Evolutionary conservation across 2,797 vertebrate genomes (phyloP).

Genomic region (Neosalanx taihuensis): DNA sequence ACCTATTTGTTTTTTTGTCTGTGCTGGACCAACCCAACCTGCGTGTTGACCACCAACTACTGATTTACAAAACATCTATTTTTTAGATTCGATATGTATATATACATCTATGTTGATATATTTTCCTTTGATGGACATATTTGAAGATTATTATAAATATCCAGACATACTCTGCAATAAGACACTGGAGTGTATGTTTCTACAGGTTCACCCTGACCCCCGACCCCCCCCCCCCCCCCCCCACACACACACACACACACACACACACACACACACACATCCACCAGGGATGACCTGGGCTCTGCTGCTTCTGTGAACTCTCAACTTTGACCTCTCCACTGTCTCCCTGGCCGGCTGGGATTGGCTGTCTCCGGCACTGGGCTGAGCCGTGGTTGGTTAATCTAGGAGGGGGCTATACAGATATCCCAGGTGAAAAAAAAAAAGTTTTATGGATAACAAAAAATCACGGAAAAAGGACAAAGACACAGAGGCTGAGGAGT

Average conservation of each 20-base stretch:
- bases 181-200: conserved; percentile 67
- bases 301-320: conserved; percentile 62
- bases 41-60: conserved; percentile 61
- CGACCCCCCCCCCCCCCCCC: background rate
- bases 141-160: conserved; percentile 27
- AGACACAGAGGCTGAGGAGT: conserved; percentile 21
- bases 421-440: conserved; percentile 59
- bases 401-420: conserved; percentile 50
- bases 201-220: conserved; percentile 17
- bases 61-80: conserved; percentile 66
- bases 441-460: conserved; percentile 45
- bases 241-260: too few species aligned
- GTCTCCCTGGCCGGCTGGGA: conserved; percentile 56
- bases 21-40: conserved; percentile 43
- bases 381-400: conserved; percentile 55
- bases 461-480: conserved; percentile 18
- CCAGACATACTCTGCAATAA: conserved; percentile 69
- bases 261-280: too few species aligned
- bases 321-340: conserved; percentile 72
- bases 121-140: conserved; percentile 22
- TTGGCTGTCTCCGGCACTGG: conserved; percentile 57
- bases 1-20: conserved; percentile 15
- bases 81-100: conserved; percentile 54
- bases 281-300: conserved; percentile 50
- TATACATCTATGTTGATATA: conserved; percentile 35